Base-by-base conservation (phyloP, 2,797 vertebrate species). In the Stomatorhinus walkeri region DNA sequence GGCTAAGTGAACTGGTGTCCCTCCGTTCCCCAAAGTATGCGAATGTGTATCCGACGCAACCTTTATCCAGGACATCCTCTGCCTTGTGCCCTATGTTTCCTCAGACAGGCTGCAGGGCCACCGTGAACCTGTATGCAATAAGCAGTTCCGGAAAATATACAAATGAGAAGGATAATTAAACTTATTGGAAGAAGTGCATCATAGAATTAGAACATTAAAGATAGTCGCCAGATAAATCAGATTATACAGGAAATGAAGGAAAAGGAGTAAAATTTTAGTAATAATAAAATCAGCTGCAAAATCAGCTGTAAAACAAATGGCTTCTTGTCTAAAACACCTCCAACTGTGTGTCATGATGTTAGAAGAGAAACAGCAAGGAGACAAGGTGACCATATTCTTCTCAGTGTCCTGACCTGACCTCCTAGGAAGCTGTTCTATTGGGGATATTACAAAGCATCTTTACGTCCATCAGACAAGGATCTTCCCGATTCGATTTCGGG, bases 301-400 rank as follows among this genome's bases (percentile, higher is more conserved):
- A 22, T 61, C 56, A 61, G 59, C 9, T 68, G 3, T 16, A 36
- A 32, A 79, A 43, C 36, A 43, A 76, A 76, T 7, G 14, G 16
- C 0, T 40, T 40, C 19, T 79, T 43, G 12, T 79, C 7, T 43
- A 46, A 36, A 7, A 19, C 72, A 40, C 36, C 36, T n/a, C 16
- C 72, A n/a, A n/a, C 32, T 79, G 36, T 40, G 36, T 43, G 43
- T 89, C 90, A 87, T 81, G 89, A 87, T 88, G 85, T 86, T 85
- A 90, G 88, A 88, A 88, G 89, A 86, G 89, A 61, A 87, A 87
- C 83, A 88, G 49, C 72, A 85, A 85, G 46, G 81, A 46, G 4
- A 51, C 9, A 85, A 85, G n/a, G 43, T 49, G 43, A 85, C n/a
- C 24, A 51, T 28, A 51, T 32, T 32, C 46, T 28, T 22, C 1